Evolutionary conservation across 2,113 vertebrate species (phyloP), one percentile per base, ranked within the genome.

Genomic region (Perca schrenkii): DNA sequence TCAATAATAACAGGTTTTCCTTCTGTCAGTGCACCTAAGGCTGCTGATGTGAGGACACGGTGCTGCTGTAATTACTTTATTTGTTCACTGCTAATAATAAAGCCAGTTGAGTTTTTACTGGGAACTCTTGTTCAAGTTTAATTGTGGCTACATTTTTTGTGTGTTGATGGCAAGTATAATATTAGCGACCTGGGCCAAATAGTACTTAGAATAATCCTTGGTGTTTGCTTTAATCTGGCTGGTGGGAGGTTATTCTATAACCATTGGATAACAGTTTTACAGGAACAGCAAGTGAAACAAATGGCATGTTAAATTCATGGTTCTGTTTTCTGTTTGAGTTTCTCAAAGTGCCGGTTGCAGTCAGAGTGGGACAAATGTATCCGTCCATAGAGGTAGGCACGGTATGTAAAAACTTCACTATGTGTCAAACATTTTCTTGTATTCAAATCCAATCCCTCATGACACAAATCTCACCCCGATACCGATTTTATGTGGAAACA

Each of bases 221-320:
- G 21, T 54, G 28, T 86, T 72, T 63, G 63, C 57, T 82, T 69
- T 78, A 74, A 82, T 86, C 74, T 77, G 49, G 17, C 46, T 83
- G 74, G 28, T 15, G 22, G 53, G 52, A 71, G 31, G 22, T 46
- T 83, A 61, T 70, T 56, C 22, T 73, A 62, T 56, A 21, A 75
- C 21, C 40, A 72, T 80, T 80, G 67, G 60, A 53, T 77, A 70
- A 84, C 53, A 40, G 47, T 70, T 64, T 70, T 40, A 62, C 8
- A 54, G 52, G 15, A 68, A 67, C 28, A 64, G 22, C n/a, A 56
- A 60, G 25, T 25, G 19, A 8, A 70, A 72, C 78, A 54, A 13
- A 61, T 31, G 12, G 13, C 28, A 15, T 15, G 10, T 13, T 40
- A 2, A 60, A 47, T 54, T 53, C 31, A 13, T 31, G 36, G 8